Conservation (phyloP, 1,140 invertebrate genomes). For the Sipha flava region DNA sequence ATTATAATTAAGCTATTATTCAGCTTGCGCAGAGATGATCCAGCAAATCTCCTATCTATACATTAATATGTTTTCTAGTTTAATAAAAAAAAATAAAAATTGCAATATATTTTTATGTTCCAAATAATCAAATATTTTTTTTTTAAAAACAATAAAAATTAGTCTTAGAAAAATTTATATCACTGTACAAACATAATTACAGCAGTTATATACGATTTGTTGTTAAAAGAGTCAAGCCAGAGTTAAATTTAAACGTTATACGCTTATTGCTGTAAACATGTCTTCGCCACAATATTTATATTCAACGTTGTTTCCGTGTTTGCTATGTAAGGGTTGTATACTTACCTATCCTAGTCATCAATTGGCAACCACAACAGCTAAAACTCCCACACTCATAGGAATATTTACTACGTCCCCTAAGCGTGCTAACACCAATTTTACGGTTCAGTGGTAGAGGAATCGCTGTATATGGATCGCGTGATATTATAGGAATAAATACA, state of each 20-base stretch:
- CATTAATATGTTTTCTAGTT: too few species aligned
- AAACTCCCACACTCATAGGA: constrained; percentile 7
- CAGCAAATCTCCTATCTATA: too few species aligned
- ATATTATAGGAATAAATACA: neutral
- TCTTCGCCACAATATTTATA: constrained; percentile 11
- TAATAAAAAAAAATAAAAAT: too few species aligned
- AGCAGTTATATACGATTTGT: too few species aligned
- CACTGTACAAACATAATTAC: too few species aligned
- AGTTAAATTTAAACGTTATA: neutral
- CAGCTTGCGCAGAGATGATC: too few species aligned
- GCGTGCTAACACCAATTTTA: constrained; percentile 29
- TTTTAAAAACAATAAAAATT: too few species aligned
- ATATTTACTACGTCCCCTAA: neutral
- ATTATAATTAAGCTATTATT: too few species aligned
- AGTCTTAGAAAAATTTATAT: too few species aligned
- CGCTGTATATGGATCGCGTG: constrained; percentile 24
- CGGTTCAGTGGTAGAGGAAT: constrained; percentile 15
- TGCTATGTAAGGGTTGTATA: neutral
- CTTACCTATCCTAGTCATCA: constrained; percentile 10
- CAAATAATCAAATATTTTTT: too few species aligned
- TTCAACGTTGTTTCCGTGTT: neutral
- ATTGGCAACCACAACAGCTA: constrained; percentile 21
- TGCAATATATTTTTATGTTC: too few species aligned
- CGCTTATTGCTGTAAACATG: neutral
- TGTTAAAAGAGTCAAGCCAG: too few species aligned